Evolutionary conservation across 2,888 invertebrate species (phyloP).

Genomic region (Apotomis turbidana): DNA sequence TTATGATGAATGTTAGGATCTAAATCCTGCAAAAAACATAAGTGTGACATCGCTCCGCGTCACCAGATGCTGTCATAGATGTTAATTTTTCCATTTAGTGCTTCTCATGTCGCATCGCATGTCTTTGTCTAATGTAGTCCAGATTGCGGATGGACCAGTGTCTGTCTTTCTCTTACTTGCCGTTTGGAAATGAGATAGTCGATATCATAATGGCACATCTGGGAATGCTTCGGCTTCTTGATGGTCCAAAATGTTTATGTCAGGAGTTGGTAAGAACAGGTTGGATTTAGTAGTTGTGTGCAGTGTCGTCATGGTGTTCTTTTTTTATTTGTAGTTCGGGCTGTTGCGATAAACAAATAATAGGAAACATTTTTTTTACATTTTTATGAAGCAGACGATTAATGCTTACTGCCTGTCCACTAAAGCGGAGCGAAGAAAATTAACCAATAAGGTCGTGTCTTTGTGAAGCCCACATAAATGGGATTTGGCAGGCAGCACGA

Average conservation of each 20-base stretch:
- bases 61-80: neutral
- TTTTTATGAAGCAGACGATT: too few relatives aligned
- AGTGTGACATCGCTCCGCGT: neutral
- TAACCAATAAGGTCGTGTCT: too few relatives aligned
- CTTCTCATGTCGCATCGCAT: neutral
- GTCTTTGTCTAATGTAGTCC: neutral
- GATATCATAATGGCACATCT: constrained; percentile 1
- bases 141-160: neutral
- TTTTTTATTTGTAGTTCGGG: too few relatives aligned
- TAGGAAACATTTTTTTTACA: too few relatives aligned
- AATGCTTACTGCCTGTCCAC: too few relatives aligned
- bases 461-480: too few relatives aligned
- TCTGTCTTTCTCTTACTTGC: neutral
- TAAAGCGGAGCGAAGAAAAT: too few relatives aligned
- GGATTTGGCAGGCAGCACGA: too few relatives aligned
- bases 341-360: too few relatives aligned
- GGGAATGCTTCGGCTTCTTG: constrained; percentile 3
- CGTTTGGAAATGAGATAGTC: neutral
- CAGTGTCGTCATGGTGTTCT: too few relatives aligned
- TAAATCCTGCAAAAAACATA: neutral
- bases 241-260: neutral
- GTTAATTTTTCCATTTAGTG: neutral
- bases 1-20: neutral
- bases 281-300: too few relatives aligned
- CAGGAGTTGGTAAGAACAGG: neutral